These are phyloP conservation scores for Oligia strigilis DNA, from an alignment of 2,888 invertebrate species.

Conservation along the genomic window DNA sequence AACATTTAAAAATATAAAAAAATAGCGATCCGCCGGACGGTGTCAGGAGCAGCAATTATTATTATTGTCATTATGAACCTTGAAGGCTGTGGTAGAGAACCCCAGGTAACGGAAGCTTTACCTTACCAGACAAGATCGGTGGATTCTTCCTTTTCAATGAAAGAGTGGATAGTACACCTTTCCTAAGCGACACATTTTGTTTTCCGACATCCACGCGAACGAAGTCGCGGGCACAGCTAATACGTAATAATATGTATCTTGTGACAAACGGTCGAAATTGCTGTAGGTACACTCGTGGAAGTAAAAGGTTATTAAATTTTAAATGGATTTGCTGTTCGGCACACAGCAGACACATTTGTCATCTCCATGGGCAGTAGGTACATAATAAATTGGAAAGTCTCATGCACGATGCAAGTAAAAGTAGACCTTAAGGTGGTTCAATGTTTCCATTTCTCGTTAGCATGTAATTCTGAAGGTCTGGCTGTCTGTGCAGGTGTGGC, in stretches of 20 bases:
- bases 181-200: no score
- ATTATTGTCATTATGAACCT: no score
- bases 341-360: neutral
- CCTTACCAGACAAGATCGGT: no score
- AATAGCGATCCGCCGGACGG: no score
- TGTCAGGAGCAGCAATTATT: no score
- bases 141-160: no score
- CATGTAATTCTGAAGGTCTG: neutral
- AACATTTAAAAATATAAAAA: no score
- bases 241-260: neutral
- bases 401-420: neutral
- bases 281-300: neutral
- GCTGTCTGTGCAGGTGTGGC: constrained; percentile 82
- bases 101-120: no score
- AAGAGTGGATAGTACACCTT: no score
- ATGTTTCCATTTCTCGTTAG: neutral
- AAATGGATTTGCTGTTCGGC: neutral
- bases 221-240: no score
- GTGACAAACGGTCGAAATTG: neutral
- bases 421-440: neutral
- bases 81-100: no score
- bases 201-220: no score
- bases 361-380: neutral
- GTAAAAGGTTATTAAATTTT: neutral
- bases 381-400: neutral